phyloP scores from a whole-genome alignment of 2,113 vertebrate species.

The Periophthalmus modestus region DNA sequence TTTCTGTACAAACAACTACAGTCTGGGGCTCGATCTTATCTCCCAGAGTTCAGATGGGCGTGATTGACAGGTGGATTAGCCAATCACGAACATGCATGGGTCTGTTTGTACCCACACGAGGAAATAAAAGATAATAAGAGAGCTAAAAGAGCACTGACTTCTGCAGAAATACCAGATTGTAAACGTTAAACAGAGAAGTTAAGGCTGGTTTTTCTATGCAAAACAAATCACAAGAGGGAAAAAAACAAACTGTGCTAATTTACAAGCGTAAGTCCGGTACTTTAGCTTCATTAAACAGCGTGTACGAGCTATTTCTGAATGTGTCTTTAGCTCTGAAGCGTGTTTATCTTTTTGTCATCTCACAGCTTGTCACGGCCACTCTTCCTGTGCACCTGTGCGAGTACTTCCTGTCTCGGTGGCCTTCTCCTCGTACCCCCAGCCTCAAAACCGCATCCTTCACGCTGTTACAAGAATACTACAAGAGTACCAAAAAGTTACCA shows the following conservation, averaged over 20 bases:
- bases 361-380: slow-evolving; percentile 71
- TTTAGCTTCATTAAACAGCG: background rate
- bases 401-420: slow-evolving; percentile 77
- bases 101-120: background rate
- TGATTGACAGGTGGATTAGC: background rate
- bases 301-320: slow-evolving; percentile 11
- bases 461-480: slow-evolving; percentile 59
- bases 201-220: no score
- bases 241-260: background rate
- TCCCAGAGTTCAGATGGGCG: no score
- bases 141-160: background rate
- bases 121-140: background rate
- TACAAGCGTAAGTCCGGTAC: background rate
- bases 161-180: background rate
- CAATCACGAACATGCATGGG: no score
- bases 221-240: background rate
- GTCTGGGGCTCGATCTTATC: no score
- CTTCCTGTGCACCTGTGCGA: slow-evolving; percentile 83
- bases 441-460: slow-evolving; percentile 74
- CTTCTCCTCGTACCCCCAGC: slow-evolving; percentile 55
- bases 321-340: slow-evolving; percentile 36
- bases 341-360: slow-evolving; percentile 31
- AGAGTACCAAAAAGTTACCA: slow-evolving; percentile 8
- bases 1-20: no score
- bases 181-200: no score